Conservation (phyloP, 2,113 vertebrate genomes). For the Paracanthobrama guichenoti region DNA sequence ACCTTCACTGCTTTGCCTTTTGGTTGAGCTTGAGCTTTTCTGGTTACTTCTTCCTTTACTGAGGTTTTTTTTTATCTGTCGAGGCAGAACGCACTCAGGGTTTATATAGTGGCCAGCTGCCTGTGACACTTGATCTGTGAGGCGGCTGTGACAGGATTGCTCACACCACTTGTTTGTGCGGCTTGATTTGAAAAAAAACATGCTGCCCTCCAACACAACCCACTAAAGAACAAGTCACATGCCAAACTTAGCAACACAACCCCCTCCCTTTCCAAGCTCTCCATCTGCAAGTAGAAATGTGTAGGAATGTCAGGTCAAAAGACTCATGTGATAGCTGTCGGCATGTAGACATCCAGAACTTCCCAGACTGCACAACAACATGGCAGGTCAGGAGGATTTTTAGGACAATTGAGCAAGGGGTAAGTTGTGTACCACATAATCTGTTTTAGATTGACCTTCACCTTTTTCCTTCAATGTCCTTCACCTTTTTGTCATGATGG, state of each 20-base stretch:
- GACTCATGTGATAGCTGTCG: slow-evolving; percentile 48
- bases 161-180: slow-evolving; percentile 61
- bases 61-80: slow-evolving; percentile 56
- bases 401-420: not conserved
- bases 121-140: slow-evolving; percentile 51
- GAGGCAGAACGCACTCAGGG: not conserved
- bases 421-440: not conserved
- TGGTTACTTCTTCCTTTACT: slow-evolving; percentile 25
- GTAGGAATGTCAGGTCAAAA: slow-evolving; percentile 46
- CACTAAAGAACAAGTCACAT: slow-evolving; percentile 54
- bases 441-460: not conserved
- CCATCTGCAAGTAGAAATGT: slow-evolving; percentile 35
- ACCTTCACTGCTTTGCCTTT: slow-evolving; percentile 27
- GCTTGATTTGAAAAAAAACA: slow-evolving; percentile 60
- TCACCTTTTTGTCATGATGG: not conserved
- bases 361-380: slow-evolving; percentile 45
- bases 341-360: slow-evolving; percentile 26
- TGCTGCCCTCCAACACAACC: slow-evolving; percentile 26
- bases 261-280: not conserved
- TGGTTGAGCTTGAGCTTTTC: not conserved
- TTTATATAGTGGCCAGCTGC: slow-evolving; percentile 58
- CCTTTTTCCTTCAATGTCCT: not conserved
- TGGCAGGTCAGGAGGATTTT: not conserved
- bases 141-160: slow-evolving; percentile 42
- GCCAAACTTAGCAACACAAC: slow-evolving; percentile 56